Evolutionary conservation across 2,888 invertebrate genomes (phyloP), one percentile per base, ranked within the genome.

Genomic region (Polydrusus pterygomalis): DNA sequence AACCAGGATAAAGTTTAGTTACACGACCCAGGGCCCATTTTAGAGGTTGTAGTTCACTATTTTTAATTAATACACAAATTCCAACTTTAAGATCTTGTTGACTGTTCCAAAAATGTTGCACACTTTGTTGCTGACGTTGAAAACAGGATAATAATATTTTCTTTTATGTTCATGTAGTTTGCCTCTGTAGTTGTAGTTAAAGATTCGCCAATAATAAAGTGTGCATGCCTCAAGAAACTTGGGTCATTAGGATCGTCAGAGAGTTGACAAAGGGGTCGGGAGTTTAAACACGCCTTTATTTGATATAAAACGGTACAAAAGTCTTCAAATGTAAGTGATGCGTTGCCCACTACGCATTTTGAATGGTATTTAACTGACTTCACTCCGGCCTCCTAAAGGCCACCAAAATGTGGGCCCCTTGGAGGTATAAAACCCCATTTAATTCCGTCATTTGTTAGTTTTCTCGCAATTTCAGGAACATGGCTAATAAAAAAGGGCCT

Each of bases 291-390:
- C 17, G 54, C 64, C 18, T 64, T 65, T 15, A 75, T 54, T 58
- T 75, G 75, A 13, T 10, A 43, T 11, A 75, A 15, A 11, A 72
- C 11, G 17, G 67, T 72, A 25, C 8, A 71, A 45, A 75, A 71
- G 45, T 75, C 63, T 58, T 75, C 71, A 71, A 18, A 75, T 11
- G 64, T 71, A 10, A 75, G 18, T 17, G 43, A 13, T 10, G 69
- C 15, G 17, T 70, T 11, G 9, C 54, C 63, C 8, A 70, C 34
- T 10, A 71, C 43, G 1, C 71, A 56, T 65, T 75, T 70, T 20
- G 71, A 25, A 34, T 75, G 75, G 51, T 34, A 65, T 56, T 75
- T 75, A 10, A 65, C 51, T 2, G 51, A 63, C 34, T 75, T 74
- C 3, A 74, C 40, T 10, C 62, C 62, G 1, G 74, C 54, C 17